These are phyloP conservation scores for Athripsodes cinereus DNA, from an alignment of 2,888 invertebrate genomes.

Conservation along the genomic window DNA sequence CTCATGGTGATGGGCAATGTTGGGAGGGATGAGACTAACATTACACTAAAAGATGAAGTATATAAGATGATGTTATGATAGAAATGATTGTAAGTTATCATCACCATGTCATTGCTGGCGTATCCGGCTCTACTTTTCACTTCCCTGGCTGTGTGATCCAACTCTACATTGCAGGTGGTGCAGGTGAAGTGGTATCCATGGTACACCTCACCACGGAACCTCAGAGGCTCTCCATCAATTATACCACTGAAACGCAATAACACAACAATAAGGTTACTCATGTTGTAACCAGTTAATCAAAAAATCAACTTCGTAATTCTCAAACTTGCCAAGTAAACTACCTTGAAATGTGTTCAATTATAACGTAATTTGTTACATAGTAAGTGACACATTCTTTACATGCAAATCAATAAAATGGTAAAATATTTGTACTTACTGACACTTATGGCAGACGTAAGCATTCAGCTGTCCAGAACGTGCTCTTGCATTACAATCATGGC, in stretches of 20 bases:
- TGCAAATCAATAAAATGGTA: no score
- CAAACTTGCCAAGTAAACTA: no score
- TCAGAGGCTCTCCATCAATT: conserved; percentile 85
- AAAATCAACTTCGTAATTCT: no score
- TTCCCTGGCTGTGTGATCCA: conserved; percentile 94
- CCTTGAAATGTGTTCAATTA: no score
- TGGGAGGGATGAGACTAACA: no score
- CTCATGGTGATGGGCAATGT: no score
- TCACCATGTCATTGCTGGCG: conserved; percentile 81
- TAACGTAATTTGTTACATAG: no score
- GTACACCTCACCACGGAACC: conserved; percentile 94
- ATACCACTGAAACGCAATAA: conserved; percentile 59
- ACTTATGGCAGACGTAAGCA: conserved; percentile 96
- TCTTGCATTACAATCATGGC: conserved; percentile 93
- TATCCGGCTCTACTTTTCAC: conserved; percentile 87
- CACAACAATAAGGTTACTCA: no score
- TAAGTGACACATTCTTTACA: no score
- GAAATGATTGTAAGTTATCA: conserved; percentile 18
- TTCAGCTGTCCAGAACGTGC: conserved; percentile 93
- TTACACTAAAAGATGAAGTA: no score
- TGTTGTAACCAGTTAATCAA: no score
- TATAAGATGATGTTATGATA: not conserved
- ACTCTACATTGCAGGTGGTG: conserved; percentile 83
- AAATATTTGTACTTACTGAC: conserved; percentile 70
- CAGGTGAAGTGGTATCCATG: conserved; percentile 99